phyloP scores from a whole-genome alignment of 2,113 vertebrate species.

The Toxotes jaculatrix region DNA sequence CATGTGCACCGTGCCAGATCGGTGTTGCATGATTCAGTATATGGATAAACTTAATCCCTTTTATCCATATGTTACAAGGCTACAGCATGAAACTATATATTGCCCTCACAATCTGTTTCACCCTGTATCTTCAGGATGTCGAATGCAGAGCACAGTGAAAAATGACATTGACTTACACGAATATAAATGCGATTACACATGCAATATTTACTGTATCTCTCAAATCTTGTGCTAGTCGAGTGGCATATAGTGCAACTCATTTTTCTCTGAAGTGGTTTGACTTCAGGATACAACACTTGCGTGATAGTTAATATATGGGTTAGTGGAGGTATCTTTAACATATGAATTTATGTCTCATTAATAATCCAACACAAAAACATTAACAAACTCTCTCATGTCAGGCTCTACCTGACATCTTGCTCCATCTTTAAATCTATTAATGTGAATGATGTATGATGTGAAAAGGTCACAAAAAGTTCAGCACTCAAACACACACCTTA shows the following conservation, averaged over 20 bases:
- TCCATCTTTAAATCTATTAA: slow-evolving; percentile 5
- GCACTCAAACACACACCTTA: background rate
- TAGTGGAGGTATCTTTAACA: slow-evolving; percentile 16
- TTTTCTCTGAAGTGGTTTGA: slow-evolving; percentile 11
- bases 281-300: background rate
- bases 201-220: slow-evolving; percentile 46
- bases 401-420: background rate
- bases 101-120: slow-evolving; percentile 45
- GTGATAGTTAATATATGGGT: slow-evolving; percentile 11
- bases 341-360: slow-evolving; percentile 31
- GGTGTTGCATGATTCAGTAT: slow-evolving; percentile 51
- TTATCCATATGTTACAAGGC: slow-evolving; percentile 61
- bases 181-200: slow-evolving; percentile 57
- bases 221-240: slow-evolving; percentile 4
- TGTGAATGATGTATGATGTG: slow-evolving; percentile 21
- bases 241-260: background rate
- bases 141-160: background rate
- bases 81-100: slow-evolving; percentile 21
- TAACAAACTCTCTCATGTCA: background rate
- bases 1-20: slow-evolving; percentile 20
- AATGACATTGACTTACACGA: slow-evolving; percentile 1
- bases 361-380: slow-evolving; percentile 47
- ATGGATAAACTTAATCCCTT: slow-evolving; percentile 55
- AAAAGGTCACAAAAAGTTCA: slow-evolving; percentile 40
- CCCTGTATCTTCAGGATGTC: background rate